These are phyloP conservation scores for Lates calcarifer DNA, from an alignment of 2,113 vertebrate species.

Conservation along the genomic window DNA sequence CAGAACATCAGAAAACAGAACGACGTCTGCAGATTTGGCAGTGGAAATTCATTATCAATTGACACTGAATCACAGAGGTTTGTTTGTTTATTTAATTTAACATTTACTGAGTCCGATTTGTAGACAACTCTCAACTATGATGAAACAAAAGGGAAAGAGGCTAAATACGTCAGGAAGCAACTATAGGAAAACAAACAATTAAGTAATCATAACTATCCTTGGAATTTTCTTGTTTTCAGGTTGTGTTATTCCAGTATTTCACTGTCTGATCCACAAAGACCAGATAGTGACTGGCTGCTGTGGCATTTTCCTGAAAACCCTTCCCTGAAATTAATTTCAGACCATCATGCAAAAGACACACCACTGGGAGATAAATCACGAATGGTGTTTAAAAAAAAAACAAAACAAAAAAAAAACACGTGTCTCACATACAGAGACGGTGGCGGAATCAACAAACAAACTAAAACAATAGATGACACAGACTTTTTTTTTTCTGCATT, in stretches of 20 bases:
- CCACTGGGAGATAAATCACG: constrained; percentile 26
- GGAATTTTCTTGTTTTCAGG: background rate
- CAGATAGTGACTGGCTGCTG: background rate
- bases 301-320: background rate
- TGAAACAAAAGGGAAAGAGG: background rate
- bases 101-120: background rate
- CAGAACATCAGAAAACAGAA: background rate
- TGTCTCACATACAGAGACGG: background rate
- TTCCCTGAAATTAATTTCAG: constrained; percentile 22
- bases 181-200: background rate
- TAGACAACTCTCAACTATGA: background rate
- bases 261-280: background rate
- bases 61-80: background rate
- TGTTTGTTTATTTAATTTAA: background rate
- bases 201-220: background rate
- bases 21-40: background rate
- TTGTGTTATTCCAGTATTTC: background rate
- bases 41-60: background rate
- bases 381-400: background rate
- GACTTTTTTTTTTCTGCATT: constrained; percentile 27
- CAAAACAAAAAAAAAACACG: no score
- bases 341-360: background rate
- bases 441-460: constrained; percentile 24
- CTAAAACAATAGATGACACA: constrained; percentile 54
- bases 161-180: background rate